A percentile compares a stretch with the other conserved stretches of the same genome.
Evolutionary conservation across 2,888 invertebrate genomes (phyloP).

Genomic region (Catocala fraxini): DNA sequence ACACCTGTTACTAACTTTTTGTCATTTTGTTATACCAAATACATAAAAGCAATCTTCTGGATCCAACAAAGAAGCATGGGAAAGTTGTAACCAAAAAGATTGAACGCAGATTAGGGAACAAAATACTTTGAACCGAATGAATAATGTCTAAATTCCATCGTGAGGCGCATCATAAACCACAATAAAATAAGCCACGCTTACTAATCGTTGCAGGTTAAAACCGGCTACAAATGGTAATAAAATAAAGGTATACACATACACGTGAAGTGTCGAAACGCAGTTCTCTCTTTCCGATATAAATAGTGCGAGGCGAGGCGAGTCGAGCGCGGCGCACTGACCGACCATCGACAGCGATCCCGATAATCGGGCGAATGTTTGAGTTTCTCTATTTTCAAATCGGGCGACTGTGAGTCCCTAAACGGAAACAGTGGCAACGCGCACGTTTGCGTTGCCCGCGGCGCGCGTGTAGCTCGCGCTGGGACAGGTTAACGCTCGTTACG

Average conservation of each 20-base stretch:
- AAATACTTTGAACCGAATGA: constrained; percentile 38
- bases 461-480: constrained; percentile 46
- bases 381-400: constrained; percentile 86
- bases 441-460: constrained; percentile 63
- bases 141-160: constrained; percentile 61
- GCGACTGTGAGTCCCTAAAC: constrained; percentile 63
- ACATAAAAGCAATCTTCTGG: neutral
- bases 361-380: constrained; percentile 84
- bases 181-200: constrained; percentile 78
- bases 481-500: constrained; percentile 62
- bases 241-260: constrained; percentile 81
- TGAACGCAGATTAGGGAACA: neutral
- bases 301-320: constrained; percentile 80
- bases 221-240: constrained; percentile 86
- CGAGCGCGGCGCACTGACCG: constrained; percentile 80
- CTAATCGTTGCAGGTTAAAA: constrained; percentile 82
- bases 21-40: neutral
- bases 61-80: neutral
- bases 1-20: constrained; percentile 18
- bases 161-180: constrained; percentile 71
- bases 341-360: constrained; percentile 85
- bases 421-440: constrained; percentile 58
- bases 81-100: constrained; percentile 4
- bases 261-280: constrained; percentile 81
- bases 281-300: constrained; percentile 84